These are phyloP conservation scores for Sterrhoptilus dennistouni DNA, from an alignment of 2,113 vertebrate species.

Conservation along the genomic window DNA sequence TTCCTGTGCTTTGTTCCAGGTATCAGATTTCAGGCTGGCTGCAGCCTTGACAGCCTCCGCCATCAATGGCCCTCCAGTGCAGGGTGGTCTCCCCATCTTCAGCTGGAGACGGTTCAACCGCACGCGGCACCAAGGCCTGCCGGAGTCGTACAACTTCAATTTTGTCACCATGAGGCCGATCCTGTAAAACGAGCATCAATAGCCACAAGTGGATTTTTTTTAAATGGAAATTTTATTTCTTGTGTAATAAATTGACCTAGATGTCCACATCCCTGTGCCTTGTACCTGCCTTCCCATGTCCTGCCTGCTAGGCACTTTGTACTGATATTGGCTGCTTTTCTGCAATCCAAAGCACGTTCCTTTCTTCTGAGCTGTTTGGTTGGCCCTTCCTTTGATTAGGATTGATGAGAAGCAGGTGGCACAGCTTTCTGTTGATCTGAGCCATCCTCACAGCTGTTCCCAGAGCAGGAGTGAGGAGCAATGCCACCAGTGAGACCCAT, in stretches of 20 bases:
- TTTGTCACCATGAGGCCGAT: conserved; percentile 84
- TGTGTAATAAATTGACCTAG: conserved; percentile 54
- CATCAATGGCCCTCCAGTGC: conserved; percentile 85
- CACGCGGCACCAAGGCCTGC: conserved; percentile 84
- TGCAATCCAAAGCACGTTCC: neutral
- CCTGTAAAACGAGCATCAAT: conserved; percentile 56
- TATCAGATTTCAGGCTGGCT: conserved; percentile 84
- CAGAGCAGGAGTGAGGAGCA: neutral
- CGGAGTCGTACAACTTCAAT: conserved; percentile 80
- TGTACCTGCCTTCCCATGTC: neutral
- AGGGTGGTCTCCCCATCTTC: conserved; percentile 83
- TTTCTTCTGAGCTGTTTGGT: neutral
- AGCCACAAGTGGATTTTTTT: neutral
- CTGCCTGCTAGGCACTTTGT: neutral
- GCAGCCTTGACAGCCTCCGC: conserved; percentile 76
- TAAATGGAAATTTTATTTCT: conserved; percentile 13
- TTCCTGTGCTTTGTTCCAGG: conserved; percentile 66
- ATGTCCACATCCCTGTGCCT: neutral
- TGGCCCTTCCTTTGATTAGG: neutral
- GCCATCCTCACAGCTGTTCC: neutral
- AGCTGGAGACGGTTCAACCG: conserved; percentile 81
- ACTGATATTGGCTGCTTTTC: rapidly evolving
- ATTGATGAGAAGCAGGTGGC: neutral
- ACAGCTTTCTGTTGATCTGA: neutral
- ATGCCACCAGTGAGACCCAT: rapidly evolving